Percentiles rank a stretch among this genome's conserved stretches.
These are phyloP conservation scores for Nymphalis polychloros DNA, from an alignment of 2,888 invertebrate genomes.

Conservation along the genomic window DNA sequence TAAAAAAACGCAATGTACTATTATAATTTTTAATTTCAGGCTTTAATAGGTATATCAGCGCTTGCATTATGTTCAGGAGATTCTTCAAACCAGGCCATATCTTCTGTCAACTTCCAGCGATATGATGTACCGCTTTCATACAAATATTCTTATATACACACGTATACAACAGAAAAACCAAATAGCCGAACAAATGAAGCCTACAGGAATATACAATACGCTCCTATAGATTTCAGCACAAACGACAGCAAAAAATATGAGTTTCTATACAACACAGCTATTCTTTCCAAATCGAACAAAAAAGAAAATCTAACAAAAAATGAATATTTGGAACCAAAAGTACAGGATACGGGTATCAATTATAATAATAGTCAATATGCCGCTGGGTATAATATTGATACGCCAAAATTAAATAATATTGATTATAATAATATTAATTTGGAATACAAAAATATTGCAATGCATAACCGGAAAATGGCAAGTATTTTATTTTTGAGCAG, in stretches of 20 bases:
- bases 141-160: conserved; percentile 43
- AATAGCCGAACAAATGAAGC: conserved; percentile 5
- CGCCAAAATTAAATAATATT: background rate
- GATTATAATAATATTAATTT: background rate
- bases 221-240: conserved; percentile 24
- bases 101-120: conserved; percentile 46
- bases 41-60: conserved; percentile 15
- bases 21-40: conserved; percentile 11
- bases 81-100: conserved; percentile 41
- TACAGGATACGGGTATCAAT: background rate
- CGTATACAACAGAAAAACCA: conserved; percentile 41
- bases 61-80: conserved; percentile 17
- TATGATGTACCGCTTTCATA: conserved; percentile 49
- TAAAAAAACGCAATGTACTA: too few species aligned
- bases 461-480: background rate
- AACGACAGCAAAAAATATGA: conserved; percentile 13
- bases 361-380: conserved; percentile 6
- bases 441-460: background rate
- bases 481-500: background rate
- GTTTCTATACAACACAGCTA: background rate
- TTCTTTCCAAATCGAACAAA: conserved; percentile 1
- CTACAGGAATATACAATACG: conserved; percentile 33
- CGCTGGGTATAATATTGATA: conserved; percentile 22
- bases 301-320: background rate
- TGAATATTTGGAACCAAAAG: conserved; percentile 22